Base-by-base conservation (phyloP, 2,888 invertebrate genomes). In the Cheilosia vernalis region DNA sequence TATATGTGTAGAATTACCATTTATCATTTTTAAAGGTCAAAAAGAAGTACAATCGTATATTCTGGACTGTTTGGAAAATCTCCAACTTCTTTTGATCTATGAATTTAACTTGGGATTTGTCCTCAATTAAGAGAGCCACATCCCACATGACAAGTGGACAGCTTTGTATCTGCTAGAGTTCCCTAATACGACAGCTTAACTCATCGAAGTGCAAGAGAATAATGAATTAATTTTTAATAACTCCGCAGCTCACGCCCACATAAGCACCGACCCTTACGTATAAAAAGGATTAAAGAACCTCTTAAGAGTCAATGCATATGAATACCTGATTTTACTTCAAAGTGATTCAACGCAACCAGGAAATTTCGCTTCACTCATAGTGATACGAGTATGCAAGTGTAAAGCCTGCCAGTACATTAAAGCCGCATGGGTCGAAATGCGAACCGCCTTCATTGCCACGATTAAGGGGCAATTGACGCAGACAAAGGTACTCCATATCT, bases 401-500 rank as follows among this genome's bases (percentile, higher is more conserved):
- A 24, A 61, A 37, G 33, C 33, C 47, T 60, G 76, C 67, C 67
- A 76, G 55, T 24, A 67, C 53, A 56, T 60, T 56, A 66, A 49
- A 53, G 10, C 24, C 42, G n/a, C 4, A 6, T 9, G 17, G n/a
- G 7, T 4, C 7, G 42, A 60, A n/a, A 40, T 33, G 9, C 53
- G 10, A 53, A 74, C 19, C 40, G 53, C 47, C 63, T 67, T 67
- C 80, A 74, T 69, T 74, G 17, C 72, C 67, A 81, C 37, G 63
- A 51, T 19, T 47, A n/a, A 21, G 40, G 73, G 66, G 67, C 74
- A 63, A 81, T 63, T 80, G 53, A 67, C 60, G 61, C 67, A 49
- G 49, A 80, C 69, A 76, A 66, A 67, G 69, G 56, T 63, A 63
- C 47, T 69, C 51, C 56, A 58, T 56, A 69, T 60, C 44, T 67